A percentile compares a stretch with the other conserved stretches of the same genome.
Evolutionary conservation across 2,888 invertebrate genomes (phyloP).

Genomic region (Brenthis hecate): DNA sequence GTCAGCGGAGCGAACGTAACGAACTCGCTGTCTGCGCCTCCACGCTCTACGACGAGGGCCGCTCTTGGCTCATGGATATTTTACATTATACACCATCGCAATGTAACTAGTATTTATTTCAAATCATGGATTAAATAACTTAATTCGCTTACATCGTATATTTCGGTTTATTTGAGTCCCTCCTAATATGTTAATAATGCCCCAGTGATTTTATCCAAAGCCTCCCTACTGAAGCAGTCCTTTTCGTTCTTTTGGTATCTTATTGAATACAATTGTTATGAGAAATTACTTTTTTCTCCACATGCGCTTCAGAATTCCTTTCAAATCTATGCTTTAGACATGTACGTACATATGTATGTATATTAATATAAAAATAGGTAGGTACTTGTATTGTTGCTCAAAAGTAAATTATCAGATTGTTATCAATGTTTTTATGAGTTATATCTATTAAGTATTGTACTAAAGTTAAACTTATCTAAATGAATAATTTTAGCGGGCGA

Average conservation of each 20-base stretch:
- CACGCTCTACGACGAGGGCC: constrained; percentile 46
- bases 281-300: constrained; percentile 4
- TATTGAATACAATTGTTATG: constrained; percentile 2
- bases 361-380: too few relatives aligned
- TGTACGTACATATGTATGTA: too few relatives aligned
- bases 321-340: too few relatives aligned
- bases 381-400: too few relatives aligned
- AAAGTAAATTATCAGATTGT: too few relatives aligned
- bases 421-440: too few relatives aligned
- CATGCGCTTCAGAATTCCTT: not conserved
- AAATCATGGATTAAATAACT: not conserved
- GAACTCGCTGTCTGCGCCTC: constrained; percentile 63
- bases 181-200: constrained; percentile 7
- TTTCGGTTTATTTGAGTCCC: not conserved
- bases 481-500: too few relatives aligned
- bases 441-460: too few relatives aligned
- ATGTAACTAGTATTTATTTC: constrained; percentile 14
- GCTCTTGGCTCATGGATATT: constrained; percentile 46
- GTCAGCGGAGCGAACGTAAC: constrained; percentile 73
- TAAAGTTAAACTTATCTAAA: too few relatives aligned
- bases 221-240: not conserved
- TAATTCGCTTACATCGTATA: not conserved
- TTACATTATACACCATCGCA: constrained; percentile 31
- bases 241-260: constrained; percentile 5
- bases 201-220: constrained; percentile 8